Evolutionary conservation across 1,140 invertebrate species (phyloP).

Genomic region (Acromyrmex heyeri): DNA sequence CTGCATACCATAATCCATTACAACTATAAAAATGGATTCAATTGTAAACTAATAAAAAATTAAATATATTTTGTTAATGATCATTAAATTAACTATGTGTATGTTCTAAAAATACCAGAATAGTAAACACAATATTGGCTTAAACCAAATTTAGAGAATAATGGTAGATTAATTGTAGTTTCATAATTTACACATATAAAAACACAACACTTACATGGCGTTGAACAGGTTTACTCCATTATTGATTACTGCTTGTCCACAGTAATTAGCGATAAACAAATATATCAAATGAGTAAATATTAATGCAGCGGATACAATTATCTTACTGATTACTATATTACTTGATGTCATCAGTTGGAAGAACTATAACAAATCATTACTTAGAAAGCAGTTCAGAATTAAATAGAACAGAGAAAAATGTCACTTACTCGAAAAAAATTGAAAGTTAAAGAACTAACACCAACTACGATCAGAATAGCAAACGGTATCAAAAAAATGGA

Average conservation of each 20-base stretch:
- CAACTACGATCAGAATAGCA: constrained; percentile 21
- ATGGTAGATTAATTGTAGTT: too few species aligned
- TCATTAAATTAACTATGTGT: neutral
- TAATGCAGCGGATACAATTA: neutral
- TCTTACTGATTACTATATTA: neutral
- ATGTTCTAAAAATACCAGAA: neutral
- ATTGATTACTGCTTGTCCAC: constrained; percentile 7
- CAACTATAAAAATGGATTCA: constrained; percentile 7
- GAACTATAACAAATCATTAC: neutral
- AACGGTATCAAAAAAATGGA: neutral
- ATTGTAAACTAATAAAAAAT: neutral
- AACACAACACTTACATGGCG: constrained; percentile 23
- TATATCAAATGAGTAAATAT: neutral
- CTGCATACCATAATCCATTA: constrained; percentile 37
- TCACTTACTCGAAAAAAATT: constrained; percentile 40
- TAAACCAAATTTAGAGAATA: neutral
- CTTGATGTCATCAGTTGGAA: neutral
- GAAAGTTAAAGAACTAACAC: constrained; percentile 21
- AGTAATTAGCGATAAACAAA: constrained; percentile 14
- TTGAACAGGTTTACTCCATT: neutral
- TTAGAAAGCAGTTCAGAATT: neutral
- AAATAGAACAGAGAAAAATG: neutral
- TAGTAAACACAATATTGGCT: neutral
- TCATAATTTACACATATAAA: neutral
- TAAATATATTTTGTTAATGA: neutral